phyloP scores from a whole-genome alignment of 1,140 invertebrate species.

The Muscidifurax raptorellus region DNA sequence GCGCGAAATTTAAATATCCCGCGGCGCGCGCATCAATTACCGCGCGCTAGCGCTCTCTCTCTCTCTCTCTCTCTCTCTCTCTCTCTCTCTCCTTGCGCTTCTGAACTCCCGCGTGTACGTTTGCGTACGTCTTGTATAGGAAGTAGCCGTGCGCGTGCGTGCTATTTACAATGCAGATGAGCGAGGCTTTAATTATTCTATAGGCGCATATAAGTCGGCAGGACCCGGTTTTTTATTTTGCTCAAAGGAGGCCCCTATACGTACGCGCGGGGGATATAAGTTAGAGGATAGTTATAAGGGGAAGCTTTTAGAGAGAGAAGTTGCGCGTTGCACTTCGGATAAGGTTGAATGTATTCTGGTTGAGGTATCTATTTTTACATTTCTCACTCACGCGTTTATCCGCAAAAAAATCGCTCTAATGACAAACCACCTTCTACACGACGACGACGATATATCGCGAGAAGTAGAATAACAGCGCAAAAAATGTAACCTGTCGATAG shows the following conservation, averaged over 20 bases:
- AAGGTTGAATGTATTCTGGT: not conserved
- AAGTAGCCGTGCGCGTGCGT: not conserved
- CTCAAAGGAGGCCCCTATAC: not conserved
- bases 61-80: not conserved
- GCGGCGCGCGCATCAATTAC: conserved; percentile 46
- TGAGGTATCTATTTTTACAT: not conserved
- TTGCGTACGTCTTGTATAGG: conserved; percentile 39
- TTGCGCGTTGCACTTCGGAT: not conserved
- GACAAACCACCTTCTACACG: not conserved
- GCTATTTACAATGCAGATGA: conserved; percentile 52
- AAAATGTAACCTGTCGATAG: not conserved
- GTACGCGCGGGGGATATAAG: not conserved
- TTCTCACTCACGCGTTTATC: not conserved
- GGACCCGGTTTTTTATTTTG: not conserved
- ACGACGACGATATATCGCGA: not conserved
- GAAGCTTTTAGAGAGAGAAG: not conserved
- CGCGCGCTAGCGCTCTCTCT: not conserved
- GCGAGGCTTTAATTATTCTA: conserved; percentile 48
- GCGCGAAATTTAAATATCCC: conserved; percentile 47
- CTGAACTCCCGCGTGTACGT: not conserved
- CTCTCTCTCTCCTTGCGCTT: not conserved
- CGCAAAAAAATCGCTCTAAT: not conserved
- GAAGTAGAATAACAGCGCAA: not conserved
- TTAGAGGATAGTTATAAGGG: not conserved
- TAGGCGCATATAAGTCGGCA: conserved; percentile 33